phyloP scores from a whole-genome alignment of 1,140 invertebrate genomes.

The Helicoverpa armigera region DNA sequence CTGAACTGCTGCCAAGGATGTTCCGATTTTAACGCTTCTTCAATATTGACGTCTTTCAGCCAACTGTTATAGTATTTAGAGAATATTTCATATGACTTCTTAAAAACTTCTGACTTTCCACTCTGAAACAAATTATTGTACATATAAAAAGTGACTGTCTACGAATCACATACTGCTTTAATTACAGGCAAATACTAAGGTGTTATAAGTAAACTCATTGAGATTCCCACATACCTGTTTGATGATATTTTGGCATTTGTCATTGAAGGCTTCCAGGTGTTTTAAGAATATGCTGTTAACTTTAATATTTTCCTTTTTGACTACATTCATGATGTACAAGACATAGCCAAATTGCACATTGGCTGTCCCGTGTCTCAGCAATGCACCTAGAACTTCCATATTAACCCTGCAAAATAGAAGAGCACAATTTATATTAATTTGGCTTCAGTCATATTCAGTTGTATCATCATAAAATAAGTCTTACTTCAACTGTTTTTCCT shows the following conservation, averaged over 20 bases:
- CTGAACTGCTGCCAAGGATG: slow-evolving; percentile 88
- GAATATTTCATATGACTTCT: slow-evolving; percentile 70
- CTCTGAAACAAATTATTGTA: slow-evolving; percentile 19
- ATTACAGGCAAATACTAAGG: too few species aligned
- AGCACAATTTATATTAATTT: neutral
- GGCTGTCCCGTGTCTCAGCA: slow-evolving; percentile 88
- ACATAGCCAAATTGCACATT: slow-evolving; percentile 89
- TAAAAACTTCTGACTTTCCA: slow-evolving; percentile 48
- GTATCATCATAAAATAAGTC: slow-evolving; percentile 48
- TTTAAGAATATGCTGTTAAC: slow-evolving; percentile 87
- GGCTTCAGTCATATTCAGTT: neutral
- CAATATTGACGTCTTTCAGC: slow-evolving; percentile 84
- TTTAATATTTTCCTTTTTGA: slow-evolving; percentile 87
- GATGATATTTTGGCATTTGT: slow-evolving; percentile 76
- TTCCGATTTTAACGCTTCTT: slow-evolving; percentile 84
- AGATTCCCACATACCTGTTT: slow-evolving; percentile 61
- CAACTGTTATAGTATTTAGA: slow-evolving; percentile 82
- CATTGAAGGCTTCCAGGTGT: slow-evolving; percentile 86
- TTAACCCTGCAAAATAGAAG: slow-evolving; percentile 88
- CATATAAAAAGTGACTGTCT: too few species aligned
- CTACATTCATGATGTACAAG: slow-evolving; percentile 89
- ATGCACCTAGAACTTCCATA: slow-evolving; percentile 90
- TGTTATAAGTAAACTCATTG: neutral
- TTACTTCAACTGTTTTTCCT: slow-evolving; percentile 88
- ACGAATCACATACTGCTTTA: too few species aligned